Base-by-base conservation (phyloP, 1,140 invertebrate genomes). In the Sycophila sp. region DNA sequence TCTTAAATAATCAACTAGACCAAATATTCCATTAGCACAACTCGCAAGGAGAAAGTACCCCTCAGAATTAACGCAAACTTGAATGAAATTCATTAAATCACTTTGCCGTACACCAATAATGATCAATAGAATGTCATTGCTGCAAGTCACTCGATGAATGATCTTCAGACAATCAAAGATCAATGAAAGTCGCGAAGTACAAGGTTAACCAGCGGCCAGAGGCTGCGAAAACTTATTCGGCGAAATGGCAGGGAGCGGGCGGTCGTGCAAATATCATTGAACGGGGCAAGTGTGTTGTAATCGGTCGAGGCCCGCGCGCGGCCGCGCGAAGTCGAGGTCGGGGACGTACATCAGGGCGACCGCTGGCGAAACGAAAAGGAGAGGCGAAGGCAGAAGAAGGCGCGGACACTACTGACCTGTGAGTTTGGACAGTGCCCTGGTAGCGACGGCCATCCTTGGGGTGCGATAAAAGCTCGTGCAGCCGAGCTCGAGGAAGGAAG, bases 401-500 rank as follows among this genome's bases (percentile, higher is more conserved):
- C 7, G 32, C 11, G 32, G n/a, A 40, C 38, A 19, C 32, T 17
- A 55, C 74, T 73, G 63, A 86, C 85, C 83, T 82, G 85, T 75
- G 42, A 86, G 75, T 81, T 85, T 84, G 36, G 83, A 81, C 73
- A 86, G 80, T 72, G 79, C 79, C 69, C 82, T 85, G 63, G 78
- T 78, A 80, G 81, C 84, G 69, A 85, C 83, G 80, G 84, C 85
- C 85, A 86, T 85, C 75, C 81, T 83, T 71, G n/a, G n/a, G n/a
- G n/a, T n/a, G n/a, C n/a, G n/a, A n/a, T 67, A 69, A 51, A 73
- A 76, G 65, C 22, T 42, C 53, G 49, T 45, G 32, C 24, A 1
- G 42, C 40, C 32, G 34, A 45, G 17, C 17, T 15, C 17, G 15
- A 26, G 45, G 30, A 53, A 51, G 22, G 19, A 47, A 11, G 2